These are phyloP conservation scores for Tholera decimalis DNA, from an alignment of 2,888 invertebrate genomes.

Conservation along the genomic window DNA sequence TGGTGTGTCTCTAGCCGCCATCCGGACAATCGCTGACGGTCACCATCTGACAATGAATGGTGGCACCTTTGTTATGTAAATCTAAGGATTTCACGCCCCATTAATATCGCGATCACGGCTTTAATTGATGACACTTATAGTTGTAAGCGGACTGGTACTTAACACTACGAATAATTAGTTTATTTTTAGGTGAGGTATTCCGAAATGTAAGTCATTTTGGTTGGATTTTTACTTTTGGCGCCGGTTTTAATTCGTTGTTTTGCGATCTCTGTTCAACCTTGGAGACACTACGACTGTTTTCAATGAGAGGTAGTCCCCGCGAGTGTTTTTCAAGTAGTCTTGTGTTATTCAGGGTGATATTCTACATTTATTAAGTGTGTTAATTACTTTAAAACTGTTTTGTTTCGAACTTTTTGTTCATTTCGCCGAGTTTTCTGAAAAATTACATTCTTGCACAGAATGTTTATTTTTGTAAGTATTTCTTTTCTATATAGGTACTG, in stretches of 20 bases:
- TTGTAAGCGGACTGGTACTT: slow-evolving; percentile 40
- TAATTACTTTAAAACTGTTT: too few species aligned
- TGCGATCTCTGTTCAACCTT: neutral
- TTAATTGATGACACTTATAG: slow-evolving; percentile 68
- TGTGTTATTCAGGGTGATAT: too few species aligned
- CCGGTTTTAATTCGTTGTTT: neutral
- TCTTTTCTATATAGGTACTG: too few species aligned
- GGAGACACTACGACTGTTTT: neutral
- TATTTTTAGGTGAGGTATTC: slow-evolving; percentile 26
- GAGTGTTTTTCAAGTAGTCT: too few species aligned
- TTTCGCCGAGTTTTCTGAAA: too few species aligned
- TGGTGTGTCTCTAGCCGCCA: slow-evolving; percentile 41
- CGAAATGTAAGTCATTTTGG: slow-evolving; percentile 21
- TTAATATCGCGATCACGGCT: slow-evolving; percentile 74
- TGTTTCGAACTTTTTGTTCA: too few species aligned
- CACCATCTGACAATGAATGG: slow-evolving; percentile 44
- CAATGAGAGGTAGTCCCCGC: too few species aligned
- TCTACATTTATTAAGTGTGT: too few species aligned
- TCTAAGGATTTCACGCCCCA: slow-evolving; percentile 78
- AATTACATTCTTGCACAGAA: too few species aligned
- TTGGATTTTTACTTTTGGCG: slow-evolving; percentile 12
- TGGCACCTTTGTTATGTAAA: slow-evolving; percentile 79
- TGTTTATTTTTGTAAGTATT: too few species aligned
- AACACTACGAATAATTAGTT: slow-evolving; percentile 24
- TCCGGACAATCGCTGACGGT: slow-evolving; percentile 52